Conservation (phyloP, 1,140 invertebrate genomes). For the Anastrepha ludens region DNA sequence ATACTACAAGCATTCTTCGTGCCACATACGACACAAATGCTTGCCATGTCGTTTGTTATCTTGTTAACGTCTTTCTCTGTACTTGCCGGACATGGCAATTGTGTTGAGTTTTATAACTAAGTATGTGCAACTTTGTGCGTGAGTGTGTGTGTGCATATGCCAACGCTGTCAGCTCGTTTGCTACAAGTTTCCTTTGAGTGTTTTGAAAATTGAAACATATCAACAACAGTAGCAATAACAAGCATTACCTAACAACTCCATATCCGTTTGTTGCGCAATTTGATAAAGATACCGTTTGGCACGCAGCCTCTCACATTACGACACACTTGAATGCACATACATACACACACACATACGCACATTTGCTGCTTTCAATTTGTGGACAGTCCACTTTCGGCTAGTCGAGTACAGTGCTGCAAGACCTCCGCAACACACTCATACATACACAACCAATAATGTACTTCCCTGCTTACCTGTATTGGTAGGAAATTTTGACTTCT, state of each 20-base stretch:
- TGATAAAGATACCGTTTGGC: constrained; percentile 46
- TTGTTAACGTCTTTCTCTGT: constrained; percentile 21
- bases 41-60: background rate
- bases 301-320: constrained; percentile 45
- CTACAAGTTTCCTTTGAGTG: constrained; percentile 37
- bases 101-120: background rate
- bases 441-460: background rate
- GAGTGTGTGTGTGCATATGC: background rate
- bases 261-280: constrained; percentile 32
- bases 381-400: constrained; percentile 20
- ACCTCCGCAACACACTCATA: background rate
- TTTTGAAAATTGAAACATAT: constrained; percentile 45
- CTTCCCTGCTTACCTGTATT: background rate
- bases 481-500: background rate
- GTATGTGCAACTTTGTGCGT: background rate
- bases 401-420: background rate
- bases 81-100: constrained; percentile 2
- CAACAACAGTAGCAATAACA: constrained; percentile 32
- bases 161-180: background rate
- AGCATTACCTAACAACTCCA: background rate
- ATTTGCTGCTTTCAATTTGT: background rate
- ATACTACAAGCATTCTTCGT: background rate
- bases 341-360: background rate
- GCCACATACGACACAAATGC: background rate
- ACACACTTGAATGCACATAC: background rate